A percentile compares a stretch with the other conserved stretches of the same genome.
phyloP scores from a whole-genome alignment of 2,888 invertebrate species.

The Ectropis crepuscularia region DNA sequence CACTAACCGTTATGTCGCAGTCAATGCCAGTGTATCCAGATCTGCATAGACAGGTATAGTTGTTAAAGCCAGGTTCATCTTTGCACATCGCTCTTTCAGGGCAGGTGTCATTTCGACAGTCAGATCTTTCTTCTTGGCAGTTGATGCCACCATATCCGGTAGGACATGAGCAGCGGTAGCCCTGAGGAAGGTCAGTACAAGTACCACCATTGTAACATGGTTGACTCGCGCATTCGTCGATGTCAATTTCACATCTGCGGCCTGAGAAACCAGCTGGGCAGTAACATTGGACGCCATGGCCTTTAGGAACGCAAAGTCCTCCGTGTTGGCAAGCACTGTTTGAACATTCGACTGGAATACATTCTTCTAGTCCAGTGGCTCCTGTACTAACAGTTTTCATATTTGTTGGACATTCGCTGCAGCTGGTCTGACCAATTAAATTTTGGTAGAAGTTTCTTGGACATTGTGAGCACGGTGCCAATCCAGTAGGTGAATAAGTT shows the following conservation, averaged over 20 bases:
- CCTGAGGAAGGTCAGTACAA: conserved; percentile 96
- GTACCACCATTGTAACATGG: conserved; percentile 97
- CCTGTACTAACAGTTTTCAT: conserved; percentile 94
- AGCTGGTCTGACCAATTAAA: conserved; percentile 92
- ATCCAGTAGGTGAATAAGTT: conserved; percentile 95
- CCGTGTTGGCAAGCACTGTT: conserved; percentile 96
- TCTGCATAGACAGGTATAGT: conserved; percentile 96
- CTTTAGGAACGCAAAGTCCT: conserved; percentile 94
- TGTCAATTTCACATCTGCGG: conserved; percentile 96
- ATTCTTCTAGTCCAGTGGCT: conserved; percentile 93
- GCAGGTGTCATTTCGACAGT: conserved; percentile 95
- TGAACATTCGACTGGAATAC: conserved; percentile 93
- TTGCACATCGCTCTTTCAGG: conserved; percentile 99
- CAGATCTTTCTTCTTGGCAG: conserved; percentile 96
- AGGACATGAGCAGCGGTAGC: conserved; percentile 95
- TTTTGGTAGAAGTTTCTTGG: conserved; percentile 97
- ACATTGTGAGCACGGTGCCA: conserved; percentile 97
- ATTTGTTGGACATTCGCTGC: conserved; percentile 95
- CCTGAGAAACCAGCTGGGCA: conserved; percentile 98
- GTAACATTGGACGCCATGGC: conserved; percentile 95
- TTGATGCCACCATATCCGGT: conserved; percentile 96
- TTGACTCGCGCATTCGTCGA: conserved; percentile 96
- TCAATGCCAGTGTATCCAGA: conserved; percentile 97
- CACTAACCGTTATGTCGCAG: conserved; percentile 93
- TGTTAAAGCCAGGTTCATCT: conserved; percentile 95